Conservation (phyloP, 2,888 invertebrate genomes). For the Lutraria lutraria region DNA sequence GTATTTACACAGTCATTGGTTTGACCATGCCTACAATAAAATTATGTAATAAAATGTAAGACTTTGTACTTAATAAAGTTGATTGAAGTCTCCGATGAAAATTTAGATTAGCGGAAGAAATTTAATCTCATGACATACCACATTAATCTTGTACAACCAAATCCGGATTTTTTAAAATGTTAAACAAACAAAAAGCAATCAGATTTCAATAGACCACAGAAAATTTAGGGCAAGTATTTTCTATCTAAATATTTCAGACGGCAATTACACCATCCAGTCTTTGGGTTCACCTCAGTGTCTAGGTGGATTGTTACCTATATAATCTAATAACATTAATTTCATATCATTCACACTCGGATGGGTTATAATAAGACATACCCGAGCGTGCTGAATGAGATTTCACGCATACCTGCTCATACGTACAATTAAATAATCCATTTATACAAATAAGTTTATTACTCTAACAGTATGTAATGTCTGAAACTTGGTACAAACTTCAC, state of each 20-base stretch:
- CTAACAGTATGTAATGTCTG: not conserved
- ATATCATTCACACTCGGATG: not conserved
- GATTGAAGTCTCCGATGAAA: not conserved
- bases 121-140: conserved; percentile 4
- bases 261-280: not conserved
- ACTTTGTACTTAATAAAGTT: too few species aligned
- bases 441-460: not conserved
- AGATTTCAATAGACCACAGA: not conserved
- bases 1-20: not conserved
- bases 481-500: not conserved
- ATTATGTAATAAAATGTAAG: too few species aligned
- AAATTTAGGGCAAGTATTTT: conserved; percentile 12
- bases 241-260: conserved; percentile 5
- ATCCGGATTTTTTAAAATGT: not conserved
- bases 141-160: not conserved
- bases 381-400: conserved; percentile 27
- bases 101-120: not conserved
- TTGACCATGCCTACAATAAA: not conserved
- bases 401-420: conserved; percentile 26
- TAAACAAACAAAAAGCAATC: conserved; percentile 11
- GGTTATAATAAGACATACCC: not conserved
- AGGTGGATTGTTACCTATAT: conserved; percentile 9
- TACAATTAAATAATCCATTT: conserved; percentile 42
- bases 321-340: conserved; percentile 16
- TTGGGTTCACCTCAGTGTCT: not conserved